Percentiles rank a stretch among this genome's conserved stretches.
Conservation (phyloP, 2,888 invertebrate genomes). For the Epirrhoe tristata region DNA sequence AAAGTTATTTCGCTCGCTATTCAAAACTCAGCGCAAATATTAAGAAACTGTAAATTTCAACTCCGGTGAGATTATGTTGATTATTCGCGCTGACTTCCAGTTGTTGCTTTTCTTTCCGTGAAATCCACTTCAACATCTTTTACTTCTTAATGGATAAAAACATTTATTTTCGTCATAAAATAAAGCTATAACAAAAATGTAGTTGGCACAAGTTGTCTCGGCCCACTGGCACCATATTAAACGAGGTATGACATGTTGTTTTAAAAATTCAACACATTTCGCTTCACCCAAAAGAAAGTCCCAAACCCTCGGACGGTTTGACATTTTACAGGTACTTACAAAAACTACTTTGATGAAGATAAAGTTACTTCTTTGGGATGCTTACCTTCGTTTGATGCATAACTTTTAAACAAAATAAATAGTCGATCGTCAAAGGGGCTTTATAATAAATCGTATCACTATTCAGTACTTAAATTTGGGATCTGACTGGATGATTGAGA, state of each 20-base stretch:
- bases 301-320: constrained; percentile 27
- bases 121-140: constrained; percentile 54
- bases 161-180: constrained; percentile 2
- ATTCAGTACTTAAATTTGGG: constrained; percentile 10
- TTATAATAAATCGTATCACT: constrained; percentile 43
- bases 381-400: constrained; percentile 36
- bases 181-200: neutral
- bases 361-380: constrained; percentile 35
- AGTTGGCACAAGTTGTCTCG: neutral
- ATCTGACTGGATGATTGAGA: constrained; percentile 2
- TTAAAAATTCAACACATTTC: constrained; percentile 33
- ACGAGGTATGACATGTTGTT: constrained; percentile 26
- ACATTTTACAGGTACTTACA: constrained; percentile 29
- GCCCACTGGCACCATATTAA: constrained; percentile 3
- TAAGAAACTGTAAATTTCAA: constrained; percentile 18
- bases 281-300: constrained; percentile 22
- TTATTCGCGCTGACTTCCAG: constrained; percentile 59
- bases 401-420: constrained; percentile 43
- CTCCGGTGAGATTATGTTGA: constrained; percentile 42
- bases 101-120: constrained; percentile 50
- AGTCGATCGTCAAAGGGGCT: constrained; percentile 49
- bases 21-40: neutral
- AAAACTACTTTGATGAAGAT: constrained; percentile 36
- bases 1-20: constrained; percentile 1
- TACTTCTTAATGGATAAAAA: constrained; percentile 28